Conservation (phyloP, 1,140 invertebrate genomes). For the Oryctes rhinoceros region DNA sequence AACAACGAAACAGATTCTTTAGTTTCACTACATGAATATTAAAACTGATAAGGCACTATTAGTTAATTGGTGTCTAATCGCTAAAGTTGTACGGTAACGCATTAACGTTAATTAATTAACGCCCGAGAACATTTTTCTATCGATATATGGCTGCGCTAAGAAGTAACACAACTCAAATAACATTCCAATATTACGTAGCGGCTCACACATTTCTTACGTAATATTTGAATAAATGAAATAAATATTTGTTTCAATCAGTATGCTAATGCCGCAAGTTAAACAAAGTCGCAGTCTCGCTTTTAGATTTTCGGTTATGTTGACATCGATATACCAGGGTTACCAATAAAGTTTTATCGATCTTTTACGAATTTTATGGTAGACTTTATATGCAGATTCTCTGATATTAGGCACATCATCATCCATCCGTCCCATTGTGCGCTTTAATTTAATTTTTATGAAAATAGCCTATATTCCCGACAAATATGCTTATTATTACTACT, state of each 20-base stretch:
- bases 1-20: too few species aligned
- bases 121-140: not conserved
- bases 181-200: conserved; percentile 19
- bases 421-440: too few species aligned
- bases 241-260: conserved; percentile 38
- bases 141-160: not conserved
- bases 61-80: not conserved
- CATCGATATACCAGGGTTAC: not conserved
- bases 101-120: not conserved
- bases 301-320: conserved; percentile 17
- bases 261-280: conserved; percentile 29
- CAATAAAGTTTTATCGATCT: not conserved
- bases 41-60: not conserved
- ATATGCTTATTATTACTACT: too few species aligned
- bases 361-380: not conserved
- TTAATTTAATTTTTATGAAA: too few species aligned
- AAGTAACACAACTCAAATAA: not conserved
- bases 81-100: too few species aligned
- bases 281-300: conserved; percentile 4
- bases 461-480: too few species aligned
- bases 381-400: too few species aligned
- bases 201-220: conserved; percentile 20
- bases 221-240: conserved; percentile 36
- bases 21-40: not conserved
- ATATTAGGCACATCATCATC: too few species aligned